phyloP scores from a whole-genome alignment of 2,888 invertebrate species.

The Ectobius pallidus region DNA sequence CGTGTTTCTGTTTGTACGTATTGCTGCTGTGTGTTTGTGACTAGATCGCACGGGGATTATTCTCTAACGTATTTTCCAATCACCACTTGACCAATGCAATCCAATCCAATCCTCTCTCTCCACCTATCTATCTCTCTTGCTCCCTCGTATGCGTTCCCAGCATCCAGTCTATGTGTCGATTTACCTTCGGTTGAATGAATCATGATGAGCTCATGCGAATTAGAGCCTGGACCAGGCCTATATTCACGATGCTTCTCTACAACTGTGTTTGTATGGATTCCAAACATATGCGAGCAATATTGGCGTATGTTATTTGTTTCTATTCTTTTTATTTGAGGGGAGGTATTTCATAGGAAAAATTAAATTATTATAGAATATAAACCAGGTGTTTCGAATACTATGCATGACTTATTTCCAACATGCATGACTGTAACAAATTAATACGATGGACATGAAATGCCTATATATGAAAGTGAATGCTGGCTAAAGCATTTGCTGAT shows the following conservation, averaged over 20 bases:
- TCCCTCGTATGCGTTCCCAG: slow-evolving; percentile 19
- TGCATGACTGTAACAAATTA: neutral
- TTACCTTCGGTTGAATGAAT: slow-evolving; percentile 44
- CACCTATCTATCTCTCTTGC: no score
- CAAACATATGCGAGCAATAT: slow-evolving; percentile 17
- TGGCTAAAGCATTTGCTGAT: no score
- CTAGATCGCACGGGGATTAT: slow-evolving; percentile 33
- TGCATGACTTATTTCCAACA: neutral
- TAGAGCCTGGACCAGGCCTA: slow-evolving; percentile 17
- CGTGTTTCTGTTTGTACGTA: no score
- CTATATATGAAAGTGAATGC: neutral
- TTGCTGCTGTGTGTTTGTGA: neutral
- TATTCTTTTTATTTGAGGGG: no score
- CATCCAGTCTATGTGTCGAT: slow-evolving; percentile 35
- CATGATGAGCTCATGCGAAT: slow-evolving; percentile 37
- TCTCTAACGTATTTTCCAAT: slow-evolving; percentile 33
- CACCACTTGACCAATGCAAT: slow-evolving; percentile 38
- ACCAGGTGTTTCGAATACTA: slow-evolving; percentile 16
- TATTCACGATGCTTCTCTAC: slow-evolving; percentile 5
- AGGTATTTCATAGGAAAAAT: neutral
- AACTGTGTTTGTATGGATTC: neutral
- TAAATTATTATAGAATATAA: slow-evolving; percentile 7
- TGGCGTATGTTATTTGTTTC: neutral
- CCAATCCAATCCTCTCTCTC: slow-evolving; percentile 1
- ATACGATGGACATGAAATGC: neutral